phyloP scores from a whole-genome alignment of 1,140 invertebrate genomes.

The Ptiloglossa arizonensis region DNA sequence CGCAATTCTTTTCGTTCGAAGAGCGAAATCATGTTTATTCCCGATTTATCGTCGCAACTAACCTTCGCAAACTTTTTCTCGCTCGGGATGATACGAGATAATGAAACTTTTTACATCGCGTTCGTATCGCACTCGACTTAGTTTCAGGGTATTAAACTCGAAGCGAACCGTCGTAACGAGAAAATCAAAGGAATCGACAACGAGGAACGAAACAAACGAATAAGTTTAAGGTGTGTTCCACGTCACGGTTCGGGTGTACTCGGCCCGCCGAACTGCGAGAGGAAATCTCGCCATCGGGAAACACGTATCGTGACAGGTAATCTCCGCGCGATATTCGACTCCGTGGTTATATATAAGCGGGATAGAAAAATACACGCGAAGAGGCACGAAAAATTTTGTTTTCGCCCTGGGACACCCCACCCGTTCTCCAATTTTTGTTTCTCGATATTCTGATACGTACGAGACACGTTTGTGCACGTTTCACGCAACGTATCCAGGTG shows the following conservation, averaged over 20 bases:
- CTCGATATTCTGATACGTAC: slow-evolving; percentile 51
- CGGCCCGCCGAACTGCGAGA: not conserved
- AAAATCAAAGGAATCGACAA: not conserved
- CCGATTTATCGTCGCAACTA: too few relatives aligned
- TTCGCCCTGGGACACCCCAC: not conserved
- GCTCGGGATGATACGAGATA: too few relatives aligned
- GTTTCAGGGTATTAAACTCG: too few relatives aligned
- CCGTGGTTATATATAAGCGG: slow-evolving; percentile 52
- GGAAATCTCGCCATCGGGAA: slow-evolving; percentile 46
- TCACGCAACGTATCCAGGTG: not conserved
- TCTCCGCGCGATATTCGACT: slow-evolving; percentile 57
- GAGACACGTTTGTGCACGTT: slow-evolving; percentile 38
- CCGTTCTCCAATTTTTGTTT: slow-evolving; percentile 11
- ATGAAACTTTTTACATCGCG: too few relatives aligned
- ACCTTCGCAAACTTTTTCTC: too few relatives aligned
- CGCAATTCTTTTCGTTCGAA: too few relatives aligned
- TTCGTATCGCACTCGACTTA: too few relatives aligned
- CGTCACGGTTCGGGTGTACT: not conserved
- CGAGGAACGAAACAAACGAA: slow-evolving; percentile 2
- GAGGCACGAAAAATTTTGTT: slow-evolving; percentile 50
- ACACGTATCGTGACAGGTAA: slow-evolving; percentile 63
- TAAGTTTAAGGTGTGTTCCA: slow-evolving; percentile 33
- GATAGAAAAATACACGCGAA: slow-evolving; percentile 52
- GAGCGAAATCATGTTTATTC: too few relatives aligned
- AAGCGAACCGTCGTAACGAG: not conserved